Evolutionary conservation across 2,888 invertebrate genomes (phyloP).

Genomic region (Dynastes maya): DNA sequence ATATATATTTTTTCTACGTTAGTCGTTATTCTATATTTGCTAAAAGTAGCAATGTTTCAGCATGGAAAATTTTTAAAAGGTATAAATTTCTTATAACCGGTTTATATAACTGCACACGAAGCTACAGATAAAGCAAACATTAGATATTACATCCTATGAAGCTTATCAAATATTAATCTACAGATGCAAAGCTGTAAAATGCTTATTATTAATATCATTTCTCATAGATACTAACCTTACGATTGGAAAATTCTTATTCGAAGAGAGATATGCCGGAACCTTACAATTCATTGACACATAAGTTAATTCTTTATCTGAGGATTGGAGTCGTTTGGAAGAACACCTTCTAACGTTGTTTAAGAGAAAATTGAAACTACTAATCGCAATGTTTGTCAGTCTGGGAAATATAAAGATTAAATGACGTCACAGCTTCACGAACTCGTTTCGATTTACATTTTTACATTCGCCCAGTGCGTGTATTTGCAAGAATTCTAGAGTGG

Average conservation of each 20-base stretch:
- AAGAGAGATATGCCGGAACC: conserved; percentile 64
- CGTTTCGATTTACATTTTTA: conserved; percentile 40
- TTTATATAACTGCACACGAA: background rate
- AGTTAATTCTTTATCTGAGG: conserved; percentile 31
- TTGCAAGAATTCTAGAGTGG: conserved; percentile 17
- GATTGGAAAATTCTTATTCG: conserved; percentile 67
- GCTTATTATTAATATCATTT: conserved; percentile 19
- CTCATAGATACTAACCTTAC: conserved; percentile 64
- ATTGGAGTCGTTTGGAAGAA: conserved; percentile 9
- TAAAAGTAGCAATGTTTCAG: background rate
- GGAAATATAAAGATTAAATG: conserved; percentile 48
- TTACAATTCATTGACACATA: conserved; percentile 71
- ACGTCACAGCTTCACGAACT: conserved; percentile 51
- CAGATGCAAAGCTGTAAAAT: background rate
- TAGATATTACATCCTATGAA: background rate
- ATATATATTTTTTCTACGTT: too few species aligned
- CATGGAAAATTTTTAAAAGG: background rate
- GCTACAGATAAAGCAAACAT: background rate
- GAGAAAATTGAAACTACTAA: conserved; percentile 31
- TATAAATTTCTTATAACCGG: background rate
- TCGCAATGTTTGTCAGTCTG: background rate
- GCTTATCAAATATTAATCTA: background rate
- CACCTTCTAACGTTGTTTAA: conserved; percentile 19
- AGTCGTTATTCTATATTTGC: too few species aligned
- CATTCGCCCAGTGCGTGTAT: conserved; percentile 24